These are phyloP conservation scores for Perognathus longimembris DNA, from an alignment of 2,113 vertebrate genomes.

Conservation along the genomic window DNA sequence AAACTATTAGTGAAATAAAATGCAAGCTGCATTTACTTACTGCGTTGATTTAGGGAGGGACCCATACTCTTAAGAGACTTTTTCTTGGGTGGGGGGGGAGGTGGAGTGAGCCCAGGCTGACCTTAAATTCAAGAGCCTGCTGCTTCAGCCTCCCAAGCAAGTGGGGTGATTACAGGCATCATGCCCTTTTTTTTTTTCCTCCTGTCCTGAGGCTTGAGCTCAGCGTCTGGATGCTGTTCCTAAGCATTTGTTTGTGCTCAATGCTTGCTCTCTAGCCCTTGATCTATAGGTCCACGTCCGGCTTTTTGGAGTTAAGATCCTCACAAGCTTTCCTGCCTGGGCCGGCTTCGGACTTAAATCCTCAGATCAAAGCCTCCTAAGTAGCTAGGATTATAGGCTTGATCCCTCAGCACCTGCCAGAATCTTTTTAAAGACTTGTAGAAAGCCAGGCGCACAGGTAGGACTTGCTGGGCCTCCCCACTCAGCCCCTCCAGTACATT, in stretches of 20 bases:
- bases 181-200: too few relatives aligned
- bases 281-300: too few relatives aligned
- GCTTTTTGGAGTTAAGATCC: too few relatives aligned
- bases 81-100: background rate
- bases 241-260: too few relatives aligned
- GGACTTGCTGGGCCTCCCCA: background rate
- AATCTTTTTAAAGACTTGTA: background rate
- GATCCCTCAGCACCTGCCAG: background rate
- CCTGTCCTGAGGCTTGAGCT: too few relatives aligned
- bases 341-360: too few relatives aligned
- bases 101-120: background rate
- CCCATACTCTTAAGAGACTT: background rate
- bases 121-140: background rate
- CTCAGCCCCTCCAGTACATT: background rate
- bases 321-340: too few relatives aligned
- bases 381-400: background rate
- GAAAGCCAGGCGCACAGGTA: background rate
- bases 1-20: slow-evolving; percentile 43
- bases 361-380: too few relatives aligned
- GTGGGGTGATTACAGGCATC: too few relatives aligned
- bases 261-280: too few relatives aligned
- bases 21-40: background rate
- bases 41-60: background rate
- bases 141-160: too few relatives aligned
- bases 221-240: too few relatives aligned